Evolutionary conservation across 2,888 invertebrate genomes (phyloP).

Genomic region (Coremacera marginata): DNA sequence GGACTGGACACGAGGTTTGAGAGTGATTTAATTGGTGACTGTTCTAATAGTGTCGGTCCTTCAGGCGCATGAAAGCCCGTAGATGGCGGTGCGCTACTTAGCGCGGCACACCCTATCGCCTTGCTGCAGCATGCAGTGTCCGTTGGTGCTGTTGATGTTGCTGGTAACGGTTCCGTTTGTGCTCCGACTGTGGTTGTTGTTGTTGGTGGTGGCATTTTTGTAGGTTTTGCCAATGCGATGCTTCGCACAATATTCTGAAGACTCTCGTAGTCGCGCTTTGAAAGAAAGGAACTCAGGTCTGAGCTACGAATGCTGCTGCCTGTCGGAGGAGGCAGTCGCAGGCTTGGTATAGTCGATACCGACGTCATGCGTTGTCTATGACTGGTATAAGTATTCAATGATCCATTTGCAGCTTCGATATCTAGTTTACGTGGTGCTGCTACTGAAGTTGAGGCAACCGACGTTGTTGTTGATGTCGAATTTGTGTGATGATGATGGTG

Average conservation of each 20-base stretch:
- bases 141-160: constrained; percentile 15
- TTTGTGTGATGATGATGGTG: constrained; percentile 43
- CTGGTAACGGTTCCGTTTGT: neutral
- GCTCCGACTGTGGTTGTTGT: neutral
- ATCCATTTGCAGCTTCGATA: constrained; percentile 34
- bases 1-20: constrained; percentile 74
- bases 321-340: constrained; percentile 35
- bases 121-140: constrained; percentile 35
- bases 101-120: neutral
- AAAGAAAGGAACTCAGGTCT: constrained; percentile 60
- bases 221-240: constrained; percentile 58
- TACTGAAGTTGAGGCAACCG: constrained; percentile 23
- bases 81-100: neutral
- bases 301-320: constrained; percentile 50
- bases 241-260: constrained; percentile 65
- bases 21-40: constrained; percentile 75
- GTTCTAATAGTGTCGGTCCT: constrained; percentile 60
- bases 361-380: constrained; percentile 24
- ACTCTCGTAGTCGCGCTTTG: constrained; percentile 63
- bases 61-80: constrained; percentile 34
- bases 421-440: constrained; percentile 24
- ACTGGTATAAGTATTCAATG: constrained; percentile 46
- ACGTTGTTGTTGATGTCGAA: constrained; percentile 37
- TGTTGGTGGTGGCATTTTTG: constrained; percentile 43
- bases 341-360: constrained; percentile 40